Evolutionary conservation across 1,140 invertebrate genomes (phyloP).

Genomic region (Phenacoccus solenopsis): DNA sequence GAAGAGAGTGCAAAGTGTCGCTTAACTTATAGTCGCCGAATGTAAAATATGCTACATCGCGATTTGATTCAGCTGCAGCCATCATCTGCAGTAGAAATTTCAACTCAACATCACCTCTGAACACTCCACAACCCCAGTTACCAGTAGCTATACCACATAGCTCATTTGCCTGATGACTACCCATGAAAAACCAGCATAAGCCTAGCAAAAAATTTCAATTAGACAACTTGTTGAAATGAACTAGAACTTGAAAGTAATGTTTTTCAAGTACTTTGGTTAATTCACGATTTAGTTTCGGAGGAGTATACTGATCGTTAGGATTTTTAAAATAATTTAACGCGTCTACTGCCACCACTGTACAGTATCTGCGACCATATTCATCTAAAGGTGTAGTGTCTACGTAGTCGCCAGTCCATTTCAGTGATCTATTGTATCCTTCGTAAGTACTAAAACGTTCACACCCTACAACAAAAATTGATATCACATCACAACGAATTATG

Average conservation of each 20-base stretch:
- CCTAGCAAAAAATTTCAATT: conserved; percentile 40
- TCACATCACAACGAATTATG: not conserved
- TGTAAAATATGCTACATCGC: conserved; percentile 76
- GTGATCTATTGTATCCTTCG: conserved; percentile 67
- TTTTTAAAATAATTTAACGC: conserved; percentile 55
- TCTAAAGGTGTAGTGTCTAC: conserved; percentile 62
- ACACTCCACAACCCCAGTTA: conserved; percentile 98
- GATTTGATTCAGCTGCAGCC: conserved; percentile 56
- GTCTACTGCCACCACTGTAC: conserved; percentile 80
- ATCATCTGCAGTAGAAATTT: conserved; percentile 88
- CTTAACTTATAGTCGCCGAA: conserved; percentile 61
- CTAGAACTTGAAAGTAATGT: conserved; percentile 5
- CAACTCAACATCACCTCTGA: conserved; percentile 68
- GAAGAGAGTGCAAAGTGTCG: conserved; percentile 56
- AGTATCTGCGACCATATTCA: conserved; percentile 52
- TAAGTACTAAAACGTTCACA: conserved; percentile 77
- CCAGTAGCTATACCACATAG: conserved; percentile 84
- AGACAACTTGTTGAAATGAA: not conserved
- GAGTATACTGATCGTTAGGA: conserved; percentile 42
- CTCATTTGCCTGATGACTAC: conserved; percentile 32
- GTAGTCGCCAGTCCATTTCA: conserved; percentile 63
- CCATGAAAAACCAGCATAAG: conserved; percentile 62
- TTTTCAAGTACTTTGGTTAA: conserved; percentile 60
- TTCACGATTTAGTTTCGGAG: conserved; percentile 53
- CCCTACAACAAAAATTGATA: conserved; percentile 37